These are phyloP conservation scores for Festucalex cinctus DNA, from an alignment of 2,113 vertebrate genomes.

Conservation along the genomic window DNA sequence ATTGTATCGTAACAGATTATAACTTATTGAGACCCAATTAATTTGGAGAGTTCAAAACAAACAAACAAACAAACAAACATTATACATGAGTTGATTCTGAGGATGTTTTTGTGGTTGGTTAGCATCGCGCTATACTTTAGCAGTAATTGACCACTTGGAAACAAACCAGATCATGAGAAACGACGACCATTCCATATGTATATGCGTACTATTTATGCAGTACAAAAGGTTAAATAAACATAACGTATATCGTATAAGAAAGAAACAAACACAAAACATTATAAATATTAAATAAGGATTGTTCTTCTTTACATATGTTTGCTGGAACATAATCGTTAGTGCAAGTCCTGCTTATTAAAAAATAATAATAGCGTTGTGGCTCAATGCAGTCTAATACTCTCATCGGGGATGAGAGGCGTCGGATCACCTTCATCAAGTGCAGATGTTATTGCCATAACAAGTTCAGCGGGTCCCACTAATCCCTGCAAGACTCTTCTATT, in stretches of 20 bases:
- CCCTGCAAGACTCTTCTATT: slow-evolving; percentile 3
- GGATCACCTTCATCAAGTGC: slow-evolving; percentile 7
- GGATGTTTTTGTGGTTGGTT: background rate
- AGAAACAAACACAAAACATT: background rate
- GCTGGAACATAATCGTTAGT: background rate
- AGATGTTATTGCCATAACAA: slow-evolving; percentile 1
- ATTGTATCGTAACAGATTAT: too few relatives aligned
- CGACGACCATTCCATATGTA: background rate
- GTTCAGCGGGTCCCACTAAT: background rate
- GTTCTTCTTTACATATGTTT: background rate
- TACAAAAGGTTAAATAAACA: background rate
- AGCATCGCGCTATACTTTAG: background rate
- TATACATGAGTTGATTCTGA: background rate
- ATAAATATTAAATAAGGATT: background rate
- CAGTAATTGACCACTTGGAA: background rate
- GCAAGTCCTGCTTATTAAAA: background rate
- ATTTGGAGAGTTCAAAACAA: too few relatives aligned
- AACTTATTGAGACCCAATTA: too few relatives aligned
- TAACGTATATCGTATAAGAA: background rate
- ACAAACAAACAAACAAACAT: too few relatives aligned
- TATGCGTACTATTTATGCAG: background rate
- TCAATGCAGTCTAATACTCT: background rate
- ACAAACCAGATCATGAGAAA: background rate
- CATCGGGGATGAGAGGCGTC: background rate
- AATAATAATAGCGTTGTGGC: background rate